Conservation (phyloP, 2,113 vertebrate species). For the Gambusia holbrooki region DNA sequence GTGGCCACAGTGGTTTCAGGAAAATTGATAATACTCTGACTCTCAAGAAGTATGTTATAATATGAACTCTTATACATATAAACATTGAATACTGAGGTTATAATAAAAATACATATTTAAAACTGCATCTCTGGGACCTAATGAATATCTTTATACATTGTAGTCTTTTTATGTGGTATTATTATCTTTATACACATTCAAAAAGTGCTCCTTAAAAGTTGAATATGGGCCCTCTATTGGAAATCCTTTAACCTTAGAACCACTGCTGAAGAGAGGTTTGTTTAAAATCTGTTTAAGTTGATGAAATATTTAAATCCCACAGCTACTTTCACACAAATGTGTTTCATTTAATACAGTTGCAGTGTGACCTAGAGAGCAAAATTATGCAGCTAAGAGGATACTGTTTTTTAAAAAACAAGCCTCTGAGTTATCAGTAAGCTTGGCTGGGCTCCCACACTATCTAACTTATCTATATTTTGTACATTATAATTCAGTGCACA, state of each 20-base stretch:
- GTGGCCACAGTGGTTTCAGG: no score
- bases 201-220: no score
- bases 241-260: neutral
- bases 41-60: no score
- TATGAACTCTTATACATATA: no score
- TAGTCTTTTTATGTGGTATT: no score
- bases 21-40: no score
- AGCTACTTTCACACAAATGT: neutral
- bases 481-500: constrained; percentile 69
- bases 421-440: constrained; percentile 34
- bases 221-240: no score
- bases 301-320: neutral
- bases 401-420: neutral
- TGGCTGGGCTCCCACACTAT: constrained; percentile 23
- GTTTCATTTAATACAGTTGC: neutral
- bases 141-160: no score
- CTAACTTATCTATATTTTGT: constrained; percentile 51
- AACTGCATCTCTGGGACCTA: no score
- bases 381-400: constrained; percentile 29
- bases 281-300: neutral
- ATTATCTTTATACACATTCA: no score
- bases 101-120: no score
- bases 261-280: neutral
- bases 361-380: constrained; percentile 37
- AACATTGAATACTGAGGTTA: no score